These are phyloP conservation scores for Microctonus hyperodae DNA, from an alignment of 2,888 invertebrate genomes.

Conservation along the genomic window DNA sequence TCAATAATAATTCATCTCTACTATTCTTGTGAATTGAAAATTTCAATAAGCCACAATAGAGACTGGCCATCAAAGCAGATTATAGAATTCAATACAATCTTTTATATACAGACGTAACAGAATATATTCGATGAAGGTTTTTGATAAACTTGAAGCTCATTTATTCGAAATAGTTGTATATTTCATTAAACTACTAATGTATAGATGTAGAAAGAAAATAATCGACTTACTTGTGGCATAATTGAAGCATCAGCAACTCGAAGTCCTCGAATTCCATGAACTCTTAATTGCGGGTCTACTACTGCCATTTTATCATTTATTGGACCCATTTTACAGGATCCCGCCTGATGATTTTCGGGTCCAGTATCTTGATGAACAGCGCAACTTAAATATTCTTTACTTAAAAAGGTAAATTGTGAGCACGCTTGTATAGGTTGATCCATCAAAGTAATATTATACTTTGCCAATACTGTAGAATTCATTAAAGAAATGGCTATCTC, in stretches of 20 bases:
- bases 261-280: constrained; percentile 70
- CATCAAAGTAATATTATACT: constrained; percentile 51
- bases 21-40: too few species aligned
- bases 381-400: constrained; percentile 80
- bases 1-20: too few species aligned
- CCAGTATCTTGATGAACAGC: constrained; percentile 75
- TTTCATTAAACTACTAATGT: too few species aligned
- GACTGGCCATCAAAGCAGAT: too few species aligned
- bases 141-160: too few species aligned
- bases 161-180: too few species aligned
- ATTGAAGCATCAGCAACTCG: constrained; percentile 70
- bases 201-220: too few species aligned
- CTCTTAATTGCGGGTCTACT: constrained; percentile 73
- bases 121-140: too few species aligned
- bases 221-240: constrained; percentile 65
- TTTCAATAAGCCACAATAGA: too few species aligned
- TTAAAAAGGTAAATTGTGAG: constrained; percentile 60
- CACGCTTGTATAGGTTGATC: constrained; percentile 50
- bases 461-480: constrained; percentile 65
- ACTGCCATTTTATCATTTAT: constrained; percentile 75
- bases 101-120: too few species aligned
- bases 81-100: too few species aligned
- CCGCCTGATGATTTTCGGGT: constrained; percentile 84
- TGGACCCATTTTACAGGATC: constrained; percentile 85
- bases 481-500: constrained; percentile 68